phyloP scores from a whole-genome alignment of 2,113 vertebrate species.

The Mustela nigripes region DNA sequence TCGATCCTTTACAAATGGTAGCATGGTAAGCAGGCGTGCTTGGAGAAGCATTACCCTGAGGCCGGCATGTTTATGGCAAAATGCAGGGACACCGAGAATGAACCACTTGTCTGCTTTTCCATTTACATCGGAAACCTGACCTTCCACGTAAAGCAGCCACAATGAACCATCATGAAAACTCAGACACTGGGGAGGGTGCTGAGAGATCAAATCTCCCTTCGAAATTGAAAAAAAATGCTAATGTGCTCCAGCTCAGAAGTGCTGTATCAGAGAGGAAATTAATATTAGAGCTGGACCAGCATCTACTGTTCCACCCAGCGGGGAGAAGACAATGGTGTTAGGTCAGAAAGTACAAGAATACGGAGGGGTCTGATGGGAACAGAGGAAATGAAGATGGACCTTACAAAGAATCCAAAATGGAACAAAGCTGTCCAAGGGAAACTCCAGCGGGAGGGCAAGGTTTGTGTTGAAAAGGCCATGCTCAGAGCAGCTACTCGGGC shows the following conservation, averaged over 20 bases:
- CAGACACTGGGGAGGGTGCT: not conserved
- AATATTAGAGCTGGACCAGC: constrained; percentile 40
- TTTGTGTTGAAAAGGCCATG: not conserved
- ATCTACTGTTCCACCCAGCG: constrained; percentile 37
- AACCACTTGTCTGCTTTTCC: constrained; percentile 37
- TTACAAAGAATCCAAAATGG: constrained; percentile 40
- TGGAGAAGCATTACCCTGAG: not conserved
- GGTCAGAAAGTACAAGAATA: not conserved
- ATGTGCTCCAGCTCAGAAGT: not conserved
- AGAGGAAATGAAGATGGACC: constrained; percentile 58
- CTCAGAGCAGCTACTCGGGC: not conserved
- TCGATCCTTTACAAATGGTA: not conserved
- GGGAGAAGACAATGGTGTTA: not conserved
- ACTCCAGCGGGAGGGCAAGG: not conserved
- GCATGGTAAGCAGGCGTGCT: not conserved
- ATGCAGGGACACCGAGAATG: not conserved
- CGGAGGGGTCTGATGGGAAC: not conserved
- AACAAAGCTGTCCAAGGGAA: not conserved
- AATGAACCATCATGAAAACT: not conserved
- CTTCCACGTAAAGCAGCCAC: not conserved
- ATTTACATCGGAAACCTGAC: not conserved
- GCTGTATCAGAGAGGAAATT: constrained; percentile 63
- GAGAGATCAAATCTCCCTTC: constrained; percentile 65
- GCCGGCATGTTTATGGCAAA: not conserved
- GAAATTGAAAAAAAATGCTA: constrained; percentile 60